Conservation (phyloP, 2,888 invertebrate species). For the Drosophila siamana region DNA sequence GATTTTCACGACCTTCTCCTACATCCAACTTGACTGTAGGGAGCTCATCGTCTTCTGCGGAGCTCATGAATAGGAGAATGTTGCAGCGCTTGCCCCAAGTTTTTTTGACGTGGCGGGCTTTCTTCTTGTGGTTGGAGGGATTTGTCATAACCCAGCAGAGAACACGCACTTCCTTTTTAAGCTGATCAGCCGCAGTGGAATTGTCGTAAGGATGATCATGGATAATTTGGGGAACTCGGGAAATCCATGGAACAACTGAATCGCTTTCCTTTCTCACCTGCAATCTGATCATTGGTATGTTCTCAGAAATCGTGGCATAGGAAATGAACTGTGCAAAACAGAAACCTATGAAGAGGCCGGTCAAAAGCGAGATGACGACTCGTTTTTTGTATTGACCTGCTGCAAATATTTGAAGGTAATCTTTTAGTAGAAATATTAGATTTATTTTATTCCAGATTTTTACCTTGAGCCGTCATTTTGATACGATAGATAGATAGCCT, state of each 20-base stretch:
- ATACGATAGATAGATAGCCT: no score
- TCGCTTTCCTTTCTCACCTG: background rate
- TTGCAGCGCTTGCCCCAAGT: constrained; percentile 98
- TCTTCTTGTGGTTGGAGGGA: constrained; percentile 93
- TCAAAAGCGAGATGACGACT: constrained; percentile 4
- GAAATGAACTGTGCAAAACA: constrained; percentile 39
- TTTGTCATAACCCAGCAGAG: constrained; percentile 98
- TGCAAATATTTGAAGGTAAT: constrained; percentile 12
- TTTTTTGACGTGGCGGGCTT: constrained; percentile 95
- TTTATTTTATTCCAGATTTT: background rate
- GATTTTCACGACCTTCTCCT: constrained; percentile 92
- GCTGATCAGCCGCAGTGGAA: constrained; percentile 88
- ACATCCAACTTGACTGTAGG: constrained; percentile 94
- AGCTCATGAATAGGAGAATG: constrained; percentile 93
- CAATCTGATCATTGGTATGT: background rate
- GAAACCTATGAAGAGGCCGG: constrained; percentile 34
- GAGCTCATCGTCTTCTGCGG: constrained; percentile 88
- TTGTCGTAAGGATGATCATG: constrained; percentile 22
- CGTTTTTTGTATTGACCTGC: constrained; percentile 7
- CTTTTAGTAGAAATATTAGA: no score
- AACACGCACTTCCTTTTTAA: constrained; percentile 91
- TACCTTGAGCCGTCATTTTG: constrained; percentile 20
- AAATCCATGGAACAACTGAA: background rate
- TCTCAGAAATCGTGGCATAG: constrained; percentile 25
- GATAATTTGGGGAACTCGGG: background rate